A percentile compares a stretch with the other conserved stretches of the same genome.
Evolutionary conservation across 2,113 vertebrate species (phyloP).

Genomic region (Parotia lawesii): DNA sequence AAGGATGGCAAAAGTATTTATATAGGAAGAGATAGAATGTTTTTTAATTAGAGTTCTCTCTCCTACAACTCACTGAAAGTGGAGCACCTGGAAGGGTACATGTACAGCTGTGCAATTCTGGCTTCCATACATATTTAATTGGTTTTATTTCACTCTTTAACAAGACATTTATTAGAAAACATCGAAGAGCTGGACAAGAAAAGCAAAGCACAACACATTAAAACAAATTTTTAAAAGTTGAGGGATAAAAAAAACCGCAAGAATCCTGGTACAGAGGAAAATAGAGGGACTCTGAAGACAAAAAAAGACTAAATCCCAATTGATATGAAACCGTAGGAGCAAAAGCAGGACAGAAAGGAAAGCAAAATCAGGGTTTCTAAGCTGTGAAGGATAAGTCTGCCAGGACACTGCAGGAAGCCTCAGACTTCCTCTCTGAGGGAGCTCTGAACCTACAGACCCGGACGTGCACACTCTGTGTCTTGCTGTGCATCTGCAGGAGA

Average conservation of each 20-base stretch:
- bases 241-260: neutral
- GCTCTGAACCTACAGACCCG: neutral
- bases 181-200: neutral
- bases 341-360: neutral
- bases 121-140: neutral
- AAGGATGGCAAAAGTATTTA: neutral
- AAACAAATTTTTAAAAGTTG: neutral
- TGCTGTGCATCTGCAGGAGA: neutral
- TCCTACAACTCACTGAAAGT: neutral
- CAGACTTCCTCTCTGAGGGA: slow-evolving; percentile 32
- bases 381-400: neutral
- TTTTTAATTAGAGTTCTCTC: slow-evolving; percentile 4
- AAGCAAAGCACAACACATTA: neutral
- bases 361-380: neutral
- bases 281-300: neutral
- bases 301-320: neutral
- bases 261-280: neutral
- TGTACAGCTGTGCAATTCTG: slow-evolving; percentile 21
- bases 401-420: slow-evolving; percentile 23
- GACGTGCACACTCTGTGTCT: neutral
- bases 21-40: neutral
- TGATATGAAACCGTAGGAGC: neutral
- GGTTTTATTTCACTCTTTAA: neutral
- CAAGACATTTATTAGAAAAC: neutral
- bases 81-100: neutral